Evolutionary conservation across 2,888 invertebrate genomes (phyloP), one percentile per base, ranked within the genome.

Genomic region (Vesta saturnalis): DNA sequence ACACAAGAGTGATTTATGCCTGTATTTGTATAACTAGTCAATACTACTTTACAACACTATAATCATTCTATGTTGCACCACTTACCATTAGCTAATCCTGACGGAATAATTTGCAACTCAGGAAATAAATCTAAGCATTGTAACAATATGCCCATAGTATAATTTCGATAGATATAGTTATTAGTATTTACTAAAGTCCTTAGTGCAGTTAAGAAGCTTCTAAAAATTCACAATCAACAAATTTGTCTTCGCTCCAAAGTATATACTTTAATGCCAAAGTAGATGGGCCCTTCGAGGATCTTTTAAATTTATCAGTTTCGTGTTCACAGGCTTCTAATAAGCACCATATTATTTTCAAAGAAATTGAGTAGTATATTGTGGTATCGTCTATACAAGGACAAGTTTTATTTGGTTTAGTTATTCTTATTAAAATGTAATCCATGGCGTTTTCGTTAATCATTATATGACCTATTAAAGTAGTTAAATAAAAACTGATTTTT

Each of bases 391-490:
- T 12, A 15, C 8, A 5, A 15, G 14, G 5, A 18, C 5, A 15
- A 10, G 10, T 1, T 12, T 6, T 15, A 4, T 56, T 15, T 14
- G 18, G 18, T 19, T 49, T 16, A 14, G 16, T 49, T 16, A 23
- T 22, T n/a, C 56, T 22, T 6, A 76, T 70, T 12, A 85, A 68
- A n/a, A 85, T 60, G 47, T 75, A 67, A 67, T 83, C 79, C 22
- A 85, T 72, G 14, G 81, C 76, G 46, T 80, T 79, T 35, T 77
- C 78, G 64, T 77, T 67, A n/a, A 83, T 58, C 74, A 85, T 79
- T 69, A 70, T 79, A 67, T 76, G 69, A 76, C 82, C 85, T 85
- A 72, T 10, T 60, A 60, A 65, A 58, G 52, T 56, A 19, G 16
- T 47, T 1, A 16, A 57, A n/a, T n/a, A n/a, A 60, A 59, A 18